Conservation (phyloP, 2,113 vertebrate genomes). For the Psephotus haematonotus region DNA sequence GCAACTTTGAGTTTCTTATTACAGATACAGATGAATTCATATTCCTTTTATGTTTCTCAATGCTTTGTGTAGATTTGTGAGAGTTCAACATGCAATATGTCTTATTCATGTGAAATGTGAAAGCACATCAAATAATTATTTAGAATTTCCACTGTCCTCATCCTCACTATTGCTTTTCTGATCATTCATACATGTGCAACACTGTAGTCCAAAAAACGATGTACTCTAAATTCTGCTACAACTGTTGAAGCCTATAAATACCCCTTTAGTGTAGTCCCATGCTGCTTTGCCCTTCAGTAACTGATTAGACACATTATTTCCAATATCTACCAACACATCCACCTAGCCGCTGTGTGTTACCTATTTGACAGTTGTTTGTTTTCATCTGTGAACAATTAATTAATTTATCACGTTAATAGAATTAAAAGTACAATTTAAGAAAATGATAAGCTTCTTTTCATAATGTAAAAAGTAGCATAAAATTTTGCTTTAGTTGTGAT, state of each 20-base stretch:
- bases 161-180: not conserved
- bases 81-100: not conserved
- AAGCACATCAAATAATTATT: not conserved
- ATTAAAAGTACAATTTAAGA: not conserved
- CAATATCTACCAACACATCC: not conserved
- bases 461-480: not conserved
- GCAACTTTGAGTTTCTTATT: not conserved
- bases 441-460: not conserved
- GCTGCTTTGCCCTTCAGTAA: not conserved
- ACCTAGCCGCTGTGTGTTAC: not conserved
- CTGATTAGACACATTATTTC: not conserved
- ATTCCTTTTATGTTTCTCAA: not conserved
- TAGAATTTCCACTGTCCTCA: not conserved
- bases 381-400: not conserved
- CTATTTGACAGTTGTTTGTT: not conserved
- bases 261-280: not conserved
- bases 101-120: not conserved
- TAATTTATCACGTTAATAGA: not conserved
- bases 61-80: not conserved
- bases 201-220: not conserved
- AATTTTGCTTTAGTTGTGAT: not conserved
- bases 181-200: not conserved
- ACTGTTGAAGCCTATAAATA: not conserved
- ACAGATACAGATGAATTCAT: not conserved
- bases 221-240: not conserved